These are phyloP conservation scores for Listronotus bonariensis DNA, from an alignment of 1,140 invertebrate species.

Conservation along the genomic window DNA sequence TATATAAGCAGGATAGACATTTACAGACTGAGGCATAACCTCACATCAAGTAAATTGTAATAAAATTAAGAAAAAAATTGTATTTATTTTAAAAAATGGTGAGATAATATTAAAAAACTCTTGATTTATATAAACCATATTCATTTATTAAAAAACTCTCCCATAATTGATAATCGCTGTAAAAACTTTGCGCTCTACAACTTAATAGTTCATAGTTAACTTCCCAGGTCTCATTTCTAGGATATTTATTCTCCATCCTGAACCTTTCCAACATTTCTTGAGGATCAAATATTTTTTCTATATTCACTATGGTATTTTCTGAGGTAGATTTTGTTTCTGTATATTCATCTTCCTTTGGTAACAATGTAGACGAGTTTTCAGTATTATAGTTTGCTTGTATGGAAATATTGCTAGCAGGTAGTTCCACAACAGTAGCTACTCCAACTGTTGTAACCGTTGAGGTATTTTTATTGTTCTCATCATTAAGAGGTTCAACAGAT, in stretches of 20 bases:
- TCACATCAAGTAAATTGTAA: too few species aligned
- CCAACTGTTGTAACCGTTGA: constrained; percentile 31
- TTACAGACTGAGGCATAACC: too few species aligned
- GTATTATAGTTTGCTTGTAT: constrained; percentile 14
- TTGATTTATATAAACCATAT: not conserved
- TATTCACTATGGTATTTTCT: not conserved
- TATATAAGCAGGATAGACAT: too few species aligned
- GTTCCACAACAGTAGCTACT: constrained; percentile 17
- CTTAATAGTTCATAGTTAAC: constrained; percentile 62
- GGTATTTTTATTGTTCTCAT: constrained; percentile 50
- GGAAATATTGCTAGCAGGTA: constrained; percentile 31
- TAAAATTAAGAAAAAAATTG: too few species aligned
- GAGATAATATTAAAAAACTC: too few species aligned
- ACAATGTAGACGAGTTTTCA: constrained; percentile 29
- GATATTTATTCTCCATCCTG: constrained; percentile 55
- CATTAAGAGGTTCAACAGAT: not conserved
- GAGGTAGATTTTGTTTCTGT: not conserved
- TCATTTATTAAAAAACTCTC: constrained; percentile 57
- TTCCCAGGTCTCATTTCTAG: constrained; percentile 58
- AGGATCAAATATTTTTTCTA: constrained; percentile 57
- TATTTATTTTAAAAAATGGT: too few species aligned
- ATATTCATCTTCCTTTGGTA: constrained; percentile 23
- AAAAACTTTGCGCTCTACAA: constrained; percentile 70
- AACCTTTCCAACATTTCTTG: constrained; percentile 62
- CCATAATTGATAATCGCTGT: constrained; percentile 67